Evolutionary conservation across 2,888 invertebrate genomes (phyloP).

Genomic region (Protophormia terraenovae): DNA sequence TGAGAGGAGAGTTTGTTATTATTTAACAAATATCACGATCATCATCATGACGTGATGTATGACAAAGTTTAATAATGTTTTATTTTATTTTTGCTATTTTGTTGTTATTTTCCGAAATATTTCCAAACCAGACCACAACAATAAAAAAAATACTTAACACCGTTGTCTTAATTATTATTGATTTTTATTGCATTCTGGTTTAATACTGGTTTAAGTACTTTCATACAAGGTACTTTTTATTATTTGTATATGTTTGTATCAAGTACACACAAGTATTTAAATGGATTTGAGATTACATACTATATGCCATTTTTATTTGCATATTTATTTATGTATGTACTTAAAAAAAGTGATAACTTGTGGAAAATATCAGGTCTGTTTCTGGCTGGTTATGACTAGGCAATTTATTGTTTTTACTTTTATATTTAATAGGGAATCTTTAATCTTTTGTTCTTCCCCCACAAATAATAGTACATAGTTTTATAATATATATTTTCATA

Average conservation of each 20-base stretch:
- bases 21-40: neutral
- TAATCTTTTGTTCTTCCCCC: neutral
- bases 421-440: neutral
- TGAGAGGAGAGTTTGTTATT: neutral
- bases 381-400: neutral
- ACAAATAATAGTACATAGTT: neutral
- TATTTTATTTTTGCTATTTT: too few species aligned
- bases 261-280: neutral
- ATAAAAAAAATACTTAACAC: conserved; percentile 22
- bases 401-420: too few species aligned
- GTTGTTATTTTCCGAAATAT: neutral
- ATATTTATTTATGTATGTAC: neutral
- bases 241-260: neutral
- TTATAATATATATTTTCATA: neutral
- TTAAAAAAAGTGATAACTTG: neutral
- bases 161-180: conserved; percentile 26
- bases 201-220: too few species aligned
- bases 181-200: conserved; percentile 9
- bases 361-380: neutral
- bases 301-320: neutral
- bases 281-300: neutral
- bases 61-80: neutral
- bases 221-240: neutral
- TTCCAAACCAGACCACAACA: neutral
- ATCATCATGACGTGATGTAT: neutral